Conservation (phyloP, 64 coral and sea anemone genomes). For the Montipora sp. region DNA sequence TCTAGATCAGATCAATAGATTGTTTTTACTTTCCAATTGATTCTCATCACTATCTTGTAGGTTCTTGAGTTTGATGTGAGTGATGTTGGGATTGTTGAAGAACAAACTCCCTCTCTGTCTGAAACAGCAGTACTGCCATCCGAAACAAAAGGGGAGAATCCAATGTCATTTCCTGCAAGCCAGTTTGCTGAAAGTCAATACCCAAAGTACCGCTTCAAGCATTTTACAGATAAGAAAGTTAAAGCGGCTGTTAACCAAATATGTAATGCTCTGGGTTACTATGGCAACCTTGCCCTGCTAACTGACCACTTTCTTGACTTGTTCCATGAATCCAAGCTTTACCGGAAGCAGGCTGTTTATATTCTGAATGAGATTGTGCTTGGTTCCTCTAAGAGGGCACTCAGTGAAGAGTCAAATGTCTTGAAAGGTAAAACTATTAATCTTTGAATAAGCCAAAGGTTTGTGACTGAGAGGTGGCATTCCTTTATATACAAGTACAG, state of each 20-base stretch:
- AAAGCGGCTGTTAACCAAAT: constrained; percentile 51
- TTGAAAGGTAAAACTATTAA: constrained; percentile 15
- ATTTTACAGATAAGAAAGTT: constrained; percentile 93
- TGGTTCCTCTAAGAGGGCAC: constrained; percentile 34
- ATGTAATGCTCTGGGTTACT: constrained; percentile 84
- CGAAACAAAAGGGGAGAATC: constrained; percentile 52
- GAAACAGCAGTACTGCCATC: constrained; percentile 71
- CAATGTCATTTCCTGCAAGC: constrained; percentile 50
- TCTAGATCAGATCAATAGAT: no score
- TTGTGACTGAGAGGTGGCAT: no score
- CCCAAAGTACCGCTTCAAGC: constrained; percentile 86
- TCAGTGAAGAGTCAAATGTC: not conserved
- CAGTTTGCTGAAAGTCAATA: constrained; percentile 41
- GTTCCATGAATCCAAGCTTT: constrained; percentile 76
- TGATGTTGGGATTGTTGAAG: constrained; percentile 93
- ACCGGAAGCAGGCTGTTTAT: constrained; percentile 89
- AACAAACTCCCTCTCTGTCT: constrained; percentile 55
- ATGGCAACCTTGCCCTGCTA: constrained; percentile 85
- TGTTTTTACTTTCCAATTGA: no score
- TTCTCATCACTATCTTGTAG: constrained; percentile 17
- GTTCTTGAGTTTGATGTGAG: constrained; percentile 91
- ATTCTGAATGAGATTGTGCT: constrained; percentile 89
- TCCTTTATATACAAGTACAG: no score
- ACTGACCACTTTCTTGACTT: constrained; percentile 91
- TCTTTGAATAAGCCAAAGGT: no score